A percentile compares a stretch with the other conserved stretches of the same genome.
These are phyloP conservation scores for Lagopus muta DNA, from an alignment of 2,113 vertebrate genomes.

Conservation along the genomic window DNA sequence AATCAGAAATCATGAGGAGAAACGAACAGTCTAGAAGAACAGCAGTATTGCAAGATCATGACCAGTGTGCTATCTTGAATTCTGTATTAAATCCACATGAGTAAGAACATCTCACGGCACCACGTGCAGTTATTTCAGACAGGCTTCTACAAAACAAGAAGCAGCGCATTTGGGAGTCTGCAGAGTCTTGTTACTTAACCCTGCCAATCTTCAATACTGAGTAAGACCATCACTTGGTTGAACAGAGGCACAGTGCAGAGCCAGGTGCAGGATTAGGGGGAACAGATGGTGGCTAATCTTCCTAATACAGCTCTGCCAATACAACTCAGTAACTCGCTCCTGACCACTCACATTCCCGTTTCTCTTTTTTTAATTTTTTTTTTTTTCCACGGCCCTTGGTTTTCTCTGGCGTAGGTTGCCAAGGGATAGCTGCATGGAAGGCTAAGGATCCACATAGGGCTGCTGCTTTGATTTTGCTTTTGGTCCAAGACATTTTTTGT, in stretches of 20 bases:
- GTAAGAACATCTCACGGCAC: not conserved
- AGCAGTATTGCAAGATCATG: not conserved
- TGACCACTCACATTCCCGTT: not conserved
- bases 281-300: constrained; percentile 70
- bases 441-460: constrained; percentile 14
- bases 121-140: not conserved
- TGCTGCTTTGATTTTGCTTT: constrained; percentile 33
- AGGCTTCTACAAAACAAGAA: not conserved
- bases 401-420: constrained; percentile 17
- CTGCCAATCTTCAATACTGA: constrained; percentile 14
- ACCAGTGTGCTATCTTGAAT: not conserved
- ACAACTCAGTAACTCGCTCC: constrained; percentile 31
- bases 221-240: not conserved
- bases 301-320: constrained; percentile 34
- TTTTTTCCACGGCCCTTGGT: not conserved
- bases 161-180: not conserved
- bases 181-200: not conserved
- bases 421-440: not conserved
- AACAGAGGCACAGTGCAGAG: constrained; percentile 26
- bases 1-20: not conserved
- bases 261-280: constrained; percentile 50
- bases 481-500: constrained; percentile 3
- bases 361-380: not conserved
- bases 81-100: not conserved
- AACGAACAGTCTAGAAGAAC: not conserved